A percentile compares a stretch with the other conserved stretches of the same genome.
These are phyloP conservation scores for Calyptomena viridis DNA, from an alignment of 2,113 vertebrate genomes.

Conservation along the genomic window DNA sequence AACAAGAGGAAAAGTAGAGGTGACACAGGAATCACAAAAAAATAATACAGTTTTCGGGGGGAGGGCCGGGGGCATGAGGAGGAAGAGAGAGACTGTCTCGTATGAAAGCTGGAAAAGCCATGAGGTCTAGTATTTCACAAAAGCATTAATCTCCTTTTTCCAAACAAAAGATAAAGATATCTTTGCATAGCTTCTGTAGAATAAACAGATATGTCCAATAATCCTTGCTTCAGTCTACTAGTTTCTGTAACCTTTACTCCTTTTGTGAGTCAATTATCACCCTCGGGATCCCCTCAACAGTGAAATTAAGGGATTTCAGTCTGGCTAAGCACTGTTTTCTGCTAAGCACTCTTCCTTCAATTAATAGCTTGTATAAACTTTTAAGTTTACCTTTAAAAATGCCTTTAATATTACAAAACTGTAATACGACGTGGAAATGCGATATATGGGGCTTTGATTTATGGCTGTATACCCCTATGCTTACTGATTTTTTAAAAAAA, in stretches of 20 bases:
- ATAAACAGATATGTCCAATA: background rate
- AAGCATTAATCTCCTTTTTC: background rate
- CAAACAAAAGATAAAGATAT: background rate
- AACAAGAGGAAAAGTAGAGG: background rate
- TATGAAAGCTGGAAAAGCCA: background rate
- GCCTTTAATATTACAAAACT: background rate
- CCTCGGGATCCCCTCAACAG: background rate
- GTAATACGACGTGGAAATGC: background rate
- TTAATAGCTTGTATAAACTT: background rate
- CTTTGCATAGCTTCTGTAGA: background rate
- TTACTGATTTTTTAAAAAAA: background rate
- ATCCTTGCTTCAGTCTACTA: background rate
- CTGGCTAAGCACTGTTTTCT: too few species aligned
- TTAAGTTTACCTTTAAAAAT: background rate
- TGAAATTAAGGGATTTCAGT: background rate
- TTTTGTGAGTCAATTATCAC: background rate
- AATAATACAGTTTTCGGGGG: background rate
- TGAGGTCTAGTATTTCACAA: background rate
- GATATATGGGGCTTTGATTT: background rate
- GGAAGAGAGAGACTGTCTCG: background rate
- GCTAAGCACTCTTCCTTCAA: background rate
- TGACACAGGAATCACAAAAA: background rate
- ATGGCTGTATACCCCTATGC: background rate
- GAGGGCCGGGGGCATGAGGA: accelerated
- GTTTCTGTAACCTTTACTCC: background rate